Conservation (phyloP, 2,797 vertebrate genomes). For the Enteromius viviparus region DNA sequence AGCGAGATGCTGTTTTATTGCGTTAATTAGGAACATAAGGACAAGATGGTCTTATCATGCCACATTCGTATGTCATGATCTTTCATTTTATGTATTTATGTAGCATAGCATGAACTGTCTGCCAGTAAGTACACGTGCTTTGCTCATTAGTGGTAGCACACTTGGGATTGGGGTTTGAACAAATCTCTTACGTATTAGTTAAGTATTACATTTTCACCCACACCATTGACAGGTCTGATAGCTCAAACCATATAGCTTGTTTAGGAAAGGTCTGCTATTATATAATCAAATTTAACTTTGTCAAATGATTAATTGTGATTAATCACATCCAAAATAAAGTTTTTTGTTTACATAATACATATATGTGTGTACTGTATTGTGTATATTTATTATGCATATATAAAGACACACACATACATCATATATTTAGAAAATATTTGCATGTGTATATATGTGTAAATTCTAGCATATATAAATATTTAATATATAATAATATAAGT, state of each 20-base stretch:
- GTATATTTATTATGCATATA: no score
- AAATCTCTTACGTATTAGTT: background rate
- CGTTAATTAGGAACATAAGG: background rate
- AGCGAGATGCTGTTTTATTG: slow-evolving; percentile 38
- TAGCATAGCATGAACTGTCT: background rate
- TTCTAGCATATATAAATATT: no score
- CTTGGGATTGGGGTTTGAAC: background rate
- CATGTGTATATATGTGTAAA: no score
- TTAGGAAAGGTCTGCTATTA: background rate
- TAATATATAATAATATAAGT: no score
- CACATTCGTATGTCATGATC: background rate
- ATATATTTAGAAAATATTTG: no score
- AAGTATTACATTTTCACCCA: background rate
- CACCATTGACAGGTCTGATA: background rate
- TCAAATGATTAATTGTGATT: no score
- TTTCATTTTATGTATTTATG: background rate
- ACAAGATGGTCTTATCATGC: background rate
- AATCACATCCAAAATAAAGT: no score
- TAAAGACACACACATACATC: no score
- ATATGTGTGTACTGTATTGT: no score
- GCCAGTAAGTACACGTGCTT: background rate
- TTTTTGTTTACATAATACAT: no score
- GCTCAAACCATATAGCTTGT: background rate
- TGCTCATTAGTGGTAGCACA: background rate
- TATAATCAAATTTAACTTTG: background rate